Percentiles rank a stretch among this genome's conserved stretches.
These are phyloP conservation scores for Ciconia stormi DNA, from an alignment of 2,113 vertebrate species.

Conservation along the genomic window DNA sequence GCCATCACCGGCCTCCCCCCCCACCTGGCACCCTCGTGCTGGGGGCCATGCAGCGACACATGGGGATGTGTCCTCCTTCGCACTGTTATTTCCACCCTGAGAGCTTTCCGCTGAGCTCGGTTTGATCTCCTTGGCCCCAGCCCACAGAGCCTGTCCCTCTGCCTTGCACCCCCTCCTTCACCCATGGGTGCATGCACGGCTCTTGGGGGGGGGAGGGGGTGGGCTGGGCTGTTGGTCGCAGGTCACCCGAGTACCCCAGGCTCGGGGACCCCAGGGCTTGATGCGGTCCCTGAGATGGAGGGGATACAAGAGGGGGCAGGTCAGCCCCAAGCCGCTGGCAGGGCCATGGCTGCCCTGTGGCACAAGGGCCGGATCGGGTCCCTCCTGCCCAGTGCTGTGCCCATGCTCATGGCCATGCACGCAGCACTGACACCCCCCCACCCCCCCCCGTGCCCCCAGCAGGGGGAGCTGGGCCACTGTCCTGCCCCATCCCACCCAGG, in stretches of 20 bases:
- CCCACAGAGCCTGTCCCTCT: neutral
- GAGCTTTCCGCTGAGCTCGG: neutral
- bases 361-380: neutral
- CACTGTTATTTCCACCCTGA: neutral
- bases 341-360: neutral
- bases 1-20: neutral
- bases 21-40: neutral
- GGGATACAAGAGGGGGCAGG: neutral
- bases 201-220: neutral
- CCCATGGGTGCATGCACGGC: neutral
- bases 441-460: neutral
- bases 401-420: fast-evolving
- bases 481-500: neutral
- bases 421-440: neutral
- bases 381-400: neutral
- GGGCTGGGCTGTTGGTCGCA: constrained; percentile 3
- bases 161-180: neutral
- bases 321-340: neutral
- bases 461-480: neutral
- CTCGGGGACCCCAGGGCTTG: neutral
- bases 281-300: neutral
- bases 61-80: neutral
- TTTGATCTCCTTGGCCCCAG: neutral
- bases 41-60: neutral
- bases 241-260: neutral